Conservation (phyloP, 2,888 invertebrate species). For the Gymnoscelis rufifasciata region DNA sequence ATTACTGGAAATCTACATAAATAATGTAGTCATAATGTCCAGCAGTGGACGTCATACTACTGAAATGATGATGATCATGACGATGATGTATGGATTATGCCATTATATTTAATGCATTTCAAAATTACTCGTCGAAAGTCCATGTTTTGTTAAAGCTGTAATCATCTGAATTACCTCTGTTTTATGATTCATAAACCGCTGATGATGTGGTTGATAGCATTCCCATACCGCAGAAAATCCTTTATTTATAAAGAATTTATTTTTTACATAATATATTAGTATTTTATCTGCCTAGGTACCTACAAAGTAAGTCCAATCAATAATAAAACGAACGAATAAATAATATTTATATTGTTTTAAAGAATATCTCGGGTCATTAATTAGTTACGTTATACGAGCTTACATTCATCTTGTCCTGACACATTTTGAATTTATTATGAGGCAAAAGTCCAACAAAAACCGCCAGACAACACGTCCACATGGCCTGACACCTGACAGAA, state of each 20-base stretch:
- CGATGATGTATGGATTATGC: slow-evolving; percentile 15
- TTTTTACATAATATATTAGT: too few species aligned
- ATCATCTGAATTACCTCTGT: slow-evolving; percentile 15
- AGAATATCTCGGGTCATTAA: slow-evolving; percentile 23
- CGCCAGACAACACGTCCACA: slow-evolving; percentile 47
- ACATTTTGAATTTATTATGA: slow-evolving; percentile 63
- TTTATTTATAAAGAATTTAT: too few species aligned
- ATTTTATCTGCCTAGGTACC: too few species aligned
- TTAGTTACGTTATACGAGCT: slow-evolving; percentile 34
- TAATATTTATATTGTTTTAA: background rate
- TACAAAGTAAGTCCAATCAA: too few species aligned
- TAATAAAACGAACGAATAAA: background rate
- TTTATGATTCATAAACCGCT: slow-evolving; percentile 17
- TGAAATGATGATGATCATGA: slow-evolving; percentile 1
- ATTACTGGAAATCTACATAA: too few species aligned
- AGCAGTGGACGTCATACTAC: too few species aligned
- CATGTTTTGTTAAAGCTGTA: slow-evolving; percentile 16
- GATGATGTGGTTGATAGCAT: slow-evolving; percentile 4
- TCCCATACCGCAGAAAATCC: too few species aligned
- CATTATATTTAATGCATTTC: slow-evolving; percentile 28
- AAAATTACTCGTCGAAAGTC: slow-evolving; percentile 23
- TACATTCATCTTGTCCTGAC: slow-evolving; percentile 60
- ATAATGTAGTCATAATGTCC: too few species aligned
- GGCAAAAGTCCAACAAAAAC: slow-evolving; percentile 51
- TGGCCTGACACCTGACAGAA: slow-evolving; percentile 7